Percentiles rank a stretch among this genome's conserved stretches.
Conservation (phyloP, 2,797 vertebrate genomes). For the Enteromius treurensis region DNA sequence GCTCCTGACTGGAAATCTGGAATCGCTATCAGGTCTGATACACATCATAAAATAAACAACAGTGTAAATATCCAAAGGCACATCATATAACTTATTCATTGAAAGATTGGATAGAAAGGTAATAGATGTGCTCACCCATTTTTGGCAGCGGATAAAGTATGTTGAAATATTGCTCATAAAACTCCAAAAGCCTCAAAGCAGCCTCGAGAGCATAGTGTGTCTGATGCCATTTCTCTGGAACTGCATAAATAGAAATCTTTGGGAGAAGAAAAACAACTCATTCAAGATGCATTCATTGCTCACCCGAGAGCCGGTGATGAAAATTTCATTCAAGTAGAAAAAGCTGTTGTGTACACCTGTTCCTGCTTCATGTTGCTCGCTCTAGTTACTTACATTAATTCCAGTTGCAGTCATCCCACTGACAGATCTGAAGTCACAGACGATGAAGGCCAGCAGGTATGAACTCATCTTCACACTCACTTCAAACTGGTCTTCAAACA, state of each 20-base stretch:
- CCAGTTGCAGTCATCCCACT: constrained; percentile 74
- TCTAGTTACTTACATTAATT: constrained; percentile 70
- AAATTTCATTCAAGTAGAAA: neutral
- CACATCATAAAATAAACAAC: constrained; percentile 50
- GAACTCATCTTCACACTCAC: constrained; percentile 81
- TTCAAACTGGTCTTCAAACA: constrained; percentile 80
- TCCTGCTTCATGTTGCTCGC: neutral
- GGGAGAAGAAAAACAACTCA: constrained; percentile 7
- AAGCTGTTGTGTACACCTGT: neutral
- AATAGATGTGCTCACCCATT: constrained; percentile 67
- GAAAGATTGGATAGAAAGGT: neutral
- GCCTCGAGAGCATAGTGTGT: constrained; percentile 80
- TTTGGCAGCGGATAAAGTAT: constrained; percentile 82
- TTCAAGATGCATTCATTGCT: constrained; percentile 7
- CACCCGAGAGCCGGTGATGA: neutral
- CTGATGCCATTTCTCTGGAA: constrained; percentile 78
- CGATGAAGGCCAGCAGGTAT: constrained; percentile 78
- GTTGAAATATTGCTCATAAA: constrained; percentile 83
- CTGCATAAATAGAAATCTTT: constrained; percentile 80
- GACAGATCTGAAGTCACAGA: constrained; percentile 81
- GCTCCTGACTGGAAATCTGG: constrained; percentile 82
- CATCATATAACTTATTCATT: neutral
- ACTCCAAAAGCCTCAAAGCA: constrained; percentile 80
- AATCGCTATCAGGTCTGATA: constrained; percentile 81
- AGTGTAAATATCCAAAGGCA: neutral